Evolutionary conservation across 2,888 invertebrate species (phyloP), one percentile per base, ranked within the genome.

Genomic region (Acanthopleura granulata): DNA sequence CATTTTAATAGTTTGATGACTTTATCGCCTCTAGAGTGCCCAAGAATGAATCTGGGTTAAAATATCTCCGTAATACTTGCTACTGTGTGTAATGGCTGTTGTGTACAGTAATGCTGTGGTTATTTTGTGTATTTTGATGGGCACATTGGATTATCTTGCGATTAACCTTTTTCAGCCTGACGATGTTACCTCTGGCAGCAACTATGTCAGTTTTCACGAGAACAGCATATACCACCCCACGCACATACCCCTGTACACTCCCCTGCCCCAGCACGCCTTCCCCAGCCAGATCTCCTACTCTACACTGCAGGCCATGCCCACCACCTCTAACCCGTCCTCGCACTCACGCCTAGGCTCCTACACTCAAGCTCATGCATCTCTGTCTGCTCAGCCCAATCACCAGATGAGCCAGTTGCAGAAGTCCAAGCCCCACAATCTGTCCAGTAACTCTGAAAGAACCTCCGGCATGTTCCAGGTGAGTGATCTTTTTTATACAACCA

Each of bases 341-440:
- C 76, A 78, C 62, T 72, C 78, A 27, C 78, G 76, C 51, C 76
- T 80, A 49, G 76, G 78, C 66, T 80, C 81, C 73, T 78, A 79
- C 74, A 81, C 82, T 82, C 81, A 82, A 76, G 62, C 74, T 69
- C 78, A 75, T 77, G 76, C 81, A 77, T 76, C 78, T 78, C 80
- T 80, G 76, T 82, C 79, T 78, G 72, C 77, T 79, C 86, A 85
- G 86, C 85, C 85, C 73, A 81, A 80, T 76, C 79, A 83, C 77
- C 81, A 79, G 49, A 78, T 78, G 18, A 72, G 77, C 61, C 79
- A 79, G 25, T 85, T 85, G 86, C 85, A 84, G 75, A 80, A 81
- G 66, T 16, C 16, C 76, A 85, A 85, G 80, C 73, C 72, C 69
- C 78, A 80, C 22, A 81, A 81, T 76, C 81, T 85, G 27, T 80